These are phyloP conservation scores for Branchinecta lindahli DNA, from an alignment of 1,140 invertebrate genomes.

Conservation along the genomic window DNA sequence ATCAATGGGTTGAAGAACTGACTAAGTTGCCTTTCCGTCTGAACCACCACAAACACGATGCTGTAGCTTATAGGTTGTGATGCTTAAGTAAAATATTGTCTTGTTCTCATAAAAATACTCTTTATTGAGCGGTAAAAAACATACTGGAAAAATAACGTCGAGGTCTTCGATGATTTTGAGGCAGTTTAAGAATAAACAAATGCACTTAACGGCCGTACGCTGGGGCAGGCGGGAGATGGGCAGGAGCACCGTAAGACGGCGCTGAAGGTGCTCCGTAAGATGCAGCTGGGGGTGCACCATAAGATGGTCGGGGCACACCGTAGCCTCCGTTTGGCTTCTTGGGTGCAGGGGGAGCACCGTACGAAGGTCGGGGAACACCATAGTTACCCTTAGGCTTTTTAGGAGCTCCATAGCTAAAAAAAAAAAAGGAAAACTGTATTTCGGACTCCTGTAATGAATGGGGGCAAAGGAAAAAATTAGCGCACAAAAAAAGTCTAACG, in stretches of 20 bases:
- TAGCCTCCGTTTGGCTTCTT: not conserved
- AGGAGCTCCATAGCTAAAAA: not conserved
- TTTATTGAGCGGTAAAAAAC: no score
- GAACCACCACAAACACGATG: no score
- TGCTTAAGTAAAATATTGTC: no score
- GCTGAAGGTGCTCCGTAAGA: constrained; percentile 10
- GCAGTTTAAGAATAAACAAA: not conserved
- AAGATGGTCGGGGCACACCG: not conserved
- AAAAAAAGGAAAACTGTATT: not conserved
- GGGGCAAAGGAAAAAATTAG: no score
- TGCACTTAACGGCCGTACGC: constrained; percentile 4
- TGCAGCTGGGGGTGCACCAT: not conserved
- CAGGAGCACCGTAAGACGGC: constrained; percentile 17
- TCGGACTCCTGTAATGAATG: no score
- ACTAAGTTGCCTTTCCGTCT: no score
- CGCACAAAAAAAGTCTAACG: no score
- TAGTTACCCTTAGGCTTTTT: not conserved
- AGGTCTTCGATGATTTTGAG: not conserved
- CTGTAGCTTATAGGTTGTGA: no score
- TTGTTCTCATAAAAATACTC: no score
- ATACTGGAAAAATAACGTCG: no score
- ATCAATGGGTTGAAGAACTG: no score
- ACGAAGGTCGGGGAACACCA: not conserved
- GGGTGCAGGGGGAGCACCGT: not conserved
- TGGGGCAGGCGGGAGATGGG: constrained; percentile 12